Percentiles rank a stretch among this genome's conserved stretches.
These are phyloP conservation scores for Brachystomella parvula DNA, from an alignment of 1,140 invertebrate species.

Conservation along the genomic window DNA sequence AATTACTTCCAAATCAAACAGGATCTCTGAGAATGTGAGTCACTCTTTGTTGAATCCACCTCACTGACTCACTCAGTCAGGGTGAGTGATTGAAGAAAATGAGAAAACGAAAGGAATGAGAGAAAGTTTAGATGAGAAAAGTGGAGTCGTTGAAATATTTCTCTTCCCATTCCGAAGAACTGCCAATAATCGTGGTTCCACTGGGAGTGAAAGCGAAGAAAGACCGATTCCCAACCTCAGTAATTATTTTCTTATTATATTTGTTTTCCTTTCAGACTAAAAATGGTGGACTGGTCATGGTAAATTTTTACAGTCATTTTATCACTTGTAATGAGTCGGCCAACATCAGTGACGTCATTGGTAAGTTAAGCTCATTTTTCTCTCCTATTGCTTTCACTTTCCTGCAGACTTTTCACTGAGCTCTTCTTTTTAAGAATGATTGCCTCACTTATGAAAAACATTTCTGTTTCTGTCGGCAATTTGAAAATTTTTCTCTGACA, in stretches of 20 bases:
- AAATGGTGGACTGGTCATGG: conserved; percentile 49
- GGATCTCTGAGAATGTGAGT: too few relatives aligned
- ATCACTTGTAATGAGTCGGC: conserved; percentile 46
- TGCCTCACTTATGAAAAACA: background rate
- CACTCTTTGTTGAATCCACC: too few relatives aligned
- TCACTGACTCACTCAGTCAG: too few relatives aligned
- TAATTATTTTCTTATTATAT: background rate
- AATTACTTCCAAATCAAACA: too few relatives aligned
- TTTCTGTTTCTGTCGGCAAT: background rate
- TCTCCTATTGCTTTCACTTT: background rate
- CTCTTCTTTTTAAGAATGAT: background rate
- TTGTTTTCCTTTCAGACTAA: conserved; percentile 41
- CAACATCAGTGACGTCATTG: conserved; percentile 46
- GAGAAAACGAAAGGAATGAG: too few relatives aligned
- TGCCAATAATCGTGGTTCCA: too few relatives aligned
- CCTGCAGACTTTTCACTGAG: background rate
- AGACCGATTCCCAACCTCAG: background rate
- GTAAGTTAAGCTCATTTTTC: conserved; percentile 39
- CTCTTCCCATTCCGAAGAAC: too few relatives aligned
- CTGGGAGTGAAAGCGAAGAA: too few relatives aligned
- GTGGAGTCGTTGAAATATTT: too few relatives aligned
- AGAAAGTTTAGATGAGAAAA: too few relatives aligned
- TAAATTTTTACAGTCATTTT: conserved; percentile 48
- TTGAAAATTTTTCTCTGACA: background rate
- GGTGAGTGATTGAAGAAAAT: too few relatives aligned